Base-by-base conservation (phyloP, 1,140 invertebrate species). In the Drosophila ambigua region DNA sequence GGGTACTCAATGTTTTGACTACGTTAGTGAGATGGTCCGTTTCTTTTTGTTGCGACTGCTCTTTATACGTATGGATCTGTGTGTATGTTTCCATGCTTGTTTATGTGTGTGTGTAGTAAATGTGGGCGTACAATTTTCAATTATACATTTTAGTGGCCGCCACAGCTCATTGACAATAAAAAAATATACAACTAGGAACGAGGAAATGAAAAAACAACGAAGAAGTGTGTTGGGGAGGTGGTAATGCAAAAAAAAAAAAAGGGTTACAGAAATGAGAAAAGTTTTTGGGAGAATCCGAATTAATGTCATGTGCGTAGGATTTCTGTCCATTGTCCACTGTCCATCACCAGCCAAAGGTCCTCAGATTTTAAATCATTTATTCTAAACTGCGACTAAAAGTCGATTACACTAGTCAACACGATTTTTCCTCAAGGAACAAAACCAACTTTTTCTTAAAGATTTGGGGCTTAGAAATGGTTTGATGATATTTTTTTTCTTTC, bases 51-150 rank as follows among this genome's bases (percentile, higher is more conserved):
- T 59, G 44, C 11, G 51, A 69, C 66, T 69, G 66, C 66, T 63
- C n/a, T 61, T 69, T 28, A 43, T 62, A 44, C 59, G 44, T 72
- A 45, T 60, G 52, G 41, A 49, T 28, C 52, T 72, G 68, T 78
- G 69, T 64, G 57, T 58, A 67, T 64, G 62, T 63, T 63, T 64
- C 39, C 24, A 1, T 41, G 23, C 41, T 50, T 41, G 13, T 46
- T 26, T 15, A 16, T 54, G 6, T 50, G 13, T 63, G 52, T 72
- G 54, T 67, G 63, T 50, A 79, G 76, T 75, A 75, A 75, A 80
- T 84, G 80, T 79, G 80, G 81, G 81, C 80, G 80, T 80, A 69
- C 60, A 80, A 85, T 79, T 84, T 84, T 81, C 77, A 84, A 84
- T 84, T 84, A 84, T 84, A 85, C 72, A 85, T 85, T 83, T 83